A percentile compares a stretch with the other conserved stretches of the same genome.
phyloP scores from a whole-genome alignment of 1,140 invertebrate genomes.

The Eriosoma lanigerum region DNA sequence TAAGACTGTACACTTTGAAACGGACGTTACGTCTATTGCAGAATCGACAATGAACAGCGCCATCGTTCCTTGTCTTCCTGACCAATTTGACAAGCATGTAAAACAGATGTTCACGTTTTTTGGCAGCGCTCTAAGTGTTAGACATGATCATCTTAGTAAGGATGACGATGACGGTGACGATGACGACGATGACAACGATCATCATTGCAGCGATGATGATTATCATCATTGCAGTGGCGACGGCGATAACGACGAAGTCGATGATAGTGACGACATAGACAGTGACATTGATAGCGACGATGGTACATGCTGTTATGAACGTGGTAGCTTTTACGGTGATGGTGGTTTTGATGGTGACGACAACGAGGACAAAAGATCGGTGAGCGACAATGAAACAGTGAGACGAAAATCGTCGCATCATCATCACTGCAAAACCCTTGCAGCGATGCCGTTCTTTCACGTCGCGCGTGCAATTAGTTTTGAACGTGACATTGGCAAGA shows the following conservation, averaged over 20 bases:
- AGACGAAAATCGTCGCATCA: conserved; percentile 33
- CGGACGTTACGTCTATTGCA: background rate
- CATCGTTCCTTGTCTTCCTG: conserved; percentile 60
- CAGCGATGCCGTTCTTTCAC: conserved; percentile 53
- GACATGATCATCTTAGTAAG: conserved; percentile 52
- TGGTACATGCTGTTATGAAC: background rate
- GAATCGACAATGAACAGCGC: conserved; percentile 58
- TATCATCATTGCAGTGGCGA: too few relatives aligned
- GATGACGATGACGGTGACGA: background rate
- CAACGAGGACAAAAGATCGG: conserved; percentile 21
- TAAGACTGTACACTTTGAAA: conserved; percentile 57
- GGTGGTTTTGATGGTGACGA: background rate
- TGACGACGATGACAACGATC: background rate
- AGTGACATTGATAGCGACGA: background rate
- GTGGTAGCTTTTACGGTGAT: conserved; percentile 5
- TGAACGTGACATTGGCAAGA: conserved; percentile 54
- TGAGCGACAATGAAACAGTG: conserved; percentile 47
- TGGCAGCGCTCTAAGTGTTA: conserved; percentile 60
- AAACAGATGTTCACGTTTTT: conserved; percentile 76
- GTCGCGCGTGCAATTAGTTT: conserved; percentile 50
- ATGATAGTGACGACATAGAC: background rate
- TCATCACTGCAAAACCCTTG: background rate
- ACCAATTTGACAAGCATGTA: conserved; percentile 63
- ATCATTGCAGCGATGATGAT: conserved; percentile 4
- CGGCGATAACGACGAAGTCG: conserved; percentile 53